Percentiles rank a stretch among this genome's conserved stretches.
Evolutionary conservation across 2,113 vertebrate species (phyloP).

Genomic region (human (Homo sapiens)): GRCh38 chr7:10764501-10765000

Average conservation of each 20-base stretch:
- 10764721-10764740: background rate
- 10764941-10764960: background rate
- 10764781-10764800: background rate
- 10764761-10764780: background rate
- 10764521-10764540: background rate
- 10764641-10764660: background rate
- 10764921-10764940: background rate
- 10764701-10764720: background rate
- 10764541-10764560: slow-evolving; percentile 24
- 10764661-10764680: background rate
- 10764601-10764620: background rate
- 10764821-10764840: background rate
- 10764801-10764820: background rate
- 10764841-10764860: background rate
- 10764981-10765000: background rate
- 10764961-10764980: background rate
- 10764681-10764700: background rate
- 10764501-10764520: background rate
- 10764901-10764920: background rate
- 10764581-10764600: background rate
- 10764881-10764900: background rate
- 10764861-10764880: background rate
- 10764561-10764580: slow-evolving; percentile 30
- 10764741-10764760: background rate
- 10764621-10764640: background rate